Conservation (phyloP, 1,140 invertebrate genomes). For the Pachyrhynchus sulphureomaculatus region DNA sequence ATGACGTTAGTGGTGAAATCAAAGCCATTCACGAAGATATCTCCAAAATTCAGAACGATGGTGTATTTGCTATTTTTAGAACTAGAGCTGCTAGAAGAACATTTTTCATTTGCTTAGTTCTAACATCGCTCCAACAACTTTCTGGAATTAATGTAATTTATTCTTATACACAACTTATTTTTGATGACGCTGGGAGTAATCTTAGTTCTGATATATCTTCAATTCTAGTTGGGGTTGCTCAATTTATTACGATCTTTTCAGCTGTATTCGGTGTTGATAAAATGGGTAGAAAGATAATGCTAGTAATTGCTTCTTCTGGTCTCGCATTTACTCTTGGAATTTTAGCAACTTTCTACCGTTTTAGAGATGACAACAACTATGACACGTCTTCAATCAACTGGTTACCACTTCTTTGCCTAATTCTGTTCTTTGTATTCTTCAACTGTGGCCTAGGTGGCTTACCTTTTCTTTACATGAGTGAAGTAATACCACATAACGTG, state of each 20-base stretch:
- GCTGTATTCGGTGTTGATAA: slow-evolving; percentile 72
- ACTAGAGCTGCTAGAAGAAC: slow-evolving; percentile 59
- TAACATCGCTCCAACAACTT: slow-evolving; percentile 72
- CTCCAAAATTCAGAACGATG: slow-evolving; percentile 23
- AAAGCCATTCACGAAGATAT: slow-evolving; percentile 54
- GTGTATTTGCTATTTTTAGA: slow-evolving; percentile 55
- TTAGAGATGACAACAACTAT: slow-evolving; percentile 7
- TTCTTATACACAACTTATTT: slow-evolving; percentile 75
- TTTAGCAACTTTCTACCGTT: slow-evolving; percentile 32
- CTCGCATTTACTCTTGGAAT: slow-evolving; percentile 50
- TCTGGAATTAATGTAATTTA: slow-evolving; percentile 79
- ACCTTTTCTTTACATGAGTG: slow-evolving; percentile 79
- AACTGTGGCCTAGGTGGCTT: slow-evolving; percentile 70
- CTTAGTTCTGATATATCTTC: slow-evolving; percentile 62
- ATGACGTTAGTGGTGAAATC: slow-evolving; percentile 55
- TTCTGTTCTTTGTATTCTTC: slow-evolving; percentile 31
- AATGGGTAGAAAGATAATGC: slow-evolving; percentile 67
- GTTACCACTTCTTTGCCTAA: slow-evolving; percentile 31
- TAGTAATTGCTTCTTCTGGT: slow-evolving; percentile 66
- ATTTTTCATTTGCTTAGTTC: slow-evolving; percentile 64
- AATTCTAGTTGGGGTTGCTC: slow-evolving; percentile 75
- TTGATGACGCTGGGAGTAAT: slow-evolving; percentile 58
- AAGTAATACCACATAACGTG: slow-evolving; percentile 74
- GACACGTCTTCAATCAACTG: slow-evolving; percentile 26
- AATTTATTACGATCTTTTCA: slow-evolving; percentile 63